A percentile compares a stretch with the other conserved stretches of the same genome.
Evolutionary conservation across 2,797 vertebrate species (phyloP).

Genomic region (Mastacembelus armatus): DNA sequence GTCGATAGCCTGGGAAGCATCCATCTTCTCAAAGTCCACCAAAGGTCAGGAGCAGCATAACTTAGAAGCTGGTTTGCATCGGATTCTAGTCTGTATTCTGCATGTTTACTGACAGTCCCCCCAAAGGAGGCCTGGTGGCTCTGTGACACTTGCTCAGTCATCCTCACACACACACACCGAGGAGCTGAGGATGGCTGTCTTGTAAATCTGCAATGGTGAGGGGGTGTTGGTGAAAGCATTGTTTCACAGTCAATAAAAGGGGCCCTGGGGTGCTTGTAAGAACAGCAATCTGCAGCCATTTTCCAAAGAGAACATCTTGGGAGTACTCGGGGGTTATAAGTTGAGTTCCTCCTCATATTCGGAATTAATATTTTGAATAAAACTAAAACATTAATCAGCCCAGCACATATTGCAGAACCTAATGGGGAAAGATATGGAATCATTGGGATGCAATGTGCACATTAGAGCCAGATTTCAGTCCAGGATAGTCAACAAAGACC

Average conservation of each 20-base stretch:
- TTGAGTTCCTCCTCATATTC: slow-evolving; percentile 53
- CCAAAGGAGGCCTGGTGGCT: slow-evolving; percentile 50
- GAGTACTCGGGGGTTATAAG: slow-evolving; percentile 55
- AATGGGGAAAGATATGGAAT: slow-evolving; percentile 56
- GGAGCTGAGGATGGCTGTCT: slow-evolving; percentile 62
- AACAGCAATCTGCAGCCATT: slow-evolving; percentile 76
- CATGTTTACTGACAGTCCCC: slow-evolving; percentile 61
- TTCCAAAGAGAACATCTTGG: slow-evolving; percentile 64
- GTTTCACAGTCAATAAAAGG: slow-evolving; percentile 78
- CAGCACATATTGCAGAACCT: slow-evolving; percentile 50
- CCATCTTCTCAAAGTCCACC: slow-evolving; percentile 79
- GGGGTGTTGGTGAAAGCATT: slow-evolving; percentile 70
- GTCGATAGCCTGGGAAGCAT: slow-evolving; percentile 75
- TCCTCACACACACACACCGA: slow-evolving; percentile 7
- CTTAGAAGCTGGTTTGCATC: slow-evolving; percentile 72
- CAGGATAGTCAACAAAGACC: slow-evolving; percentile 54
- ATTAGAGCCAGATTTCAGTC: slow-evolving; percentile 52
- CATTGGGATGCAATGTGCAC: slow-evolving; percentile 37
- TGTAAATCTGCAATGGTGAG: slow-evolving; percentile 72
- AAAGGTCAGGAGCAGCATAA: slow-evolving; percentile 80
- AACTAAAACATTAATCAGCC: slow-evolving; percentile 53
- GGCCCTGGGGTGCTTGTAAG: slow-evolving; percentile 75
- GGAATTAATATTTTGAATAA: slow-evolving; percentile 58
- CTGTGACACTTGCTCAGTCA: slow-evolving; percentile 66
- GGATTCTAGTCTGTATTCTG: slow-evolving; percentile 70